Evolutionary conservation across 2,888 invertebrate genomes (phyloP).

Genomic region (Cylindroiulus punctatus): DNA sequence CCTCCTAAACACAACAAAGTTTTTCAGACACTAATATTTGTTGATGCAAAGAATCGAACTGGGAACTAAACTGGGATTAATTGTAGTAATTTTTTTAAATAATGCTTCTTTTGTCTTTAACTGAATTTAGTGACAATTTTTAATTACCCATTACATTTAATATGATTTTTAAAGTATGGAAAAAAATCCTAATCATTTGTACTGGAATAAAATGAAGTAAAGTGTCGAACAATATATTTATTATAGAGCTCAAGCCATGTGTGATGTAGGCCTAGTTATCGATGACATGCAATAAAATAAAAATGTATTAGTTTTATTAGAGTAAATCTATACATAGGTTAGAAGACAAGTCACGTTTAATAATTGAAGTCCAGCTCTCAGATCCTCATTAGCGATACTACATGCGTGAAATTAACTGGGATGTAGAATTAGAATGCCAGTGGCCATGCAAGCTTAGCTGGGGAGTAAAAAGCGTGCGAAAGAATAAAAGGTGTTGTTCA

Average conservation of each 20-base stretch:
- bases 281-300: not conserved
- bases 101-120: not conserved
- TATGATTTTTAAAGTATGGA: too few species aligned
- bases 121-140: too few species aligned
- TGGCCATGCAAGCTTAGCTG: constrained; percentile 1
- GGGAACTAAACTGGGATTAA: not conserved
- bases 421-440: not conserved
- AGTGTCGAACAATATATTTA: too few species aligned
- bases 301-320: not conserved
- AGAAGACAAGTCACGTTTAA: not conserved
- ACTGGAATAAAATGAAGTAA: too few species aligned
- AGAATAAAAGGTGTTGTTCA: not conserved
- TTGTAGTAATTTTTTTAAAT: not conserved
- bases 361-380: not conserved
- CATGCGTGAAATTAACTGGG: not conserved
- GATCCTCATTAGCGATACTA: not conserved
- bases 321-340: not conserved
- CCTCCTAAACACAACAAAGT: constrained; percentile 57
- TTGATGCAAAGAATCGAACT: not conserved
- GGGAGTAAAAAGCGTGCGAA: not conserved
- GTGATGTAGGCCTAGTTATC: not conserved
- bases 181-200: too few species aligned
- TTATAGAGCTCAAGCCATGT: not conserved
- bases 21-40: not conserved
- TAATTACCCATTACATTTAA: too few species aligned